Evolutionary conservation across 1,140 invertebrate genomes (phyloP), one percentile per base, ranked within the genome.

Genomic region (Drosophila cardini): DNA sequence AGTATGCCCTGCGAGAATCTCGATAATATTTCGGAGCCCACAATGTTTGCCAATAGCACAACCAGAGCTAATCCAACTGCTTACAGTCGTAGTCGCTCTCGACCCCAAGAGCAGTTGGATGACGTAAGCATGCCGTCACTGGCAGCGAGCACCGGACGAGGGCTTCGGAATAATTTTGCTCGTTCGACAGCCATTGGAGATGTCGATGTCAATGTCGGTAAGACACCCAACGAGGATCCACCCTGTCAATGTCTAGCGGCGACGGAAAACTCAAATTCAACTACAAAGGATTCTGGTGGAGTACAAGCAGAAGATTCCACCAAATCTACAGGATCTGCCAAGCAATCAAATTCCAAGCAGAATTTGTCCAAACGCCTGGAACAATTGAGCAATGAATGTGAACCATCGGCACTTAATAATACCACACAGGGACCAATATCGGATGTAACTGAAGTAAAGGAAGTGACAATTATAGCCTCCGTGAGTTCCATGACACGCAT

Each of bases 381-480:
- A 40, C n/a, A 40, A 40, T n/a, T 40, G 38, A 40, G 11, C 38
- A 40, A 40, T 40, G 38, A 40, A 13, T 40, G 38, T 40, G 38
- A 40, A 13, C 38, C 38, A 5, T 13, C 2, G 11, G n/a, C 38
- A 40, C 38, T 40, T 4, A 40, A 40, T 40, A 13, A 40, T 13
- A 40, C 38, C 4, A n/a, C 38, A 13, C 38, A 40, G 11, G 38
- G 4, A 0, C 15, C 10, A n/a, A 9, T 30, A 6, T 15, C 15
- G n/a, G 15, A n/a, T 6, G 18, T 30, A 0, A 21, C 30, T 16
- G 32, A 42, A 11, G 56, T 71, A 0, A 32, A 80, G 18, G 45
- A 78, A 8, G 32, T 80, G 1, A 80, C 56, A 0, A 30, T 76
- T 9, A 55, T 36, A 4, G 50, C 46, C 1, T 70, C 64, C 0